Evolutionary conservation across 2,113 vertebrate species (phyloP).

Genomic region (Coturnix japonica): DNA sequence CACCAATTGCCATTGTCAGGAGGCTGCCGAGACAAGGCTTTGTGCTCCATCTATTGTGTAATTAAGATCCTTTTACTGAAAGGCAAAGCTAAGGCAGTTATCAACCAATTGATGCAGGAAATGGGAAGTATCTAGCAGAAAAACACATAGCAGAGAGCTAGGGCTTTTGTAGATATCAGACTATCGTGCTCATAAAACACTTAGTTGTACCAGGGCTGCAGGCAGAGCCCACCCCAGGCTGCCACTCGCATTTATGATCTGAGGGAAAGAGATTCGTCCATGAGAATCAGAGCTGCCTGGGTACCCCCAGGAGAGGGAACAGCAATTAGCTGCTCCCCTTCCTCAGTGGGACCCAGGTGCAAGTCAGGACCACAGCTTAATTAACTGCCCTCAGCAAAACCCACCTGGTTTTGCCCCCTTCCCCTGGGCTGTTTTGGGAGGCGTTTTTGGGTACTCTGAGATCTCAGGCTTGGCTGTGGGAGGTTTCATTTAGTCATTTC

Average conservation of each 20-base stretch:
- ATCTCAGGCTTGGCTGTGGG: not conserved
- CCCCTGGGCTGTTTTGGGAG: not conserved
- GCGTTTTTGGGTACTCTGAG: not conserved
- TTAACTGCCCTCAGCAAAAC: not conserved
- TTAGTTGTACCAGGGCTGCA: not conserved
- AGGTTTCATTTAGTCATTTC: not conserved
- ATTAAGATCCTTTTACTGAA: conserved; percentile 68
- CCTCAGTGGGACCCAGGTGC: not conserved
- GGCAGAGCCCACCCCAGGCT: not conserved
- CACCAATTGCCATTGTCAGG: conserved; percentile 28
- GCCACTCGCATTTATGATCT: not conserved
- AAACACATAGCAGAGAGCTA: not conserved
- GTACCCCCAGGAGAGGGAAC: not conserved
- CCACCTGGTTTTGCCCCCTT: not conserved
- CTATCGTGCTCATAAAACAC: not conserved
- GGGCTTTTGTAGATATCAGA: conserved; percentile 15
- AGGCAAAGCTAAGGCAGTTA: conserved; percentile 35
- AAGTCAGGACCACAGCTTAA: not conserved
- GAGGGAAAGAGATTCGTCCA: not conserved
- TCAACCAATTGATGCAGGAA: conserved; percentile 55
- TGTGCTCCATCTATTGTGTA: conserved; percentile 23
- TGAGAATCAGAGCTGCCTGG: not conserved
- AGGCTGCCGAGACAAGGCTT: conserved; percentile 7
- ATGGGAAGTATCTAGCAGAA: conserved; percentile 2
- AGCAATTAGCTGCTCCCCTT: not conserved